Evolutionary conservation across 1,140 invertebrate genomes (phyloP), one percentile per base, ranked within the genome.

Genomic region (Hyles euphorbiae): DNA sequence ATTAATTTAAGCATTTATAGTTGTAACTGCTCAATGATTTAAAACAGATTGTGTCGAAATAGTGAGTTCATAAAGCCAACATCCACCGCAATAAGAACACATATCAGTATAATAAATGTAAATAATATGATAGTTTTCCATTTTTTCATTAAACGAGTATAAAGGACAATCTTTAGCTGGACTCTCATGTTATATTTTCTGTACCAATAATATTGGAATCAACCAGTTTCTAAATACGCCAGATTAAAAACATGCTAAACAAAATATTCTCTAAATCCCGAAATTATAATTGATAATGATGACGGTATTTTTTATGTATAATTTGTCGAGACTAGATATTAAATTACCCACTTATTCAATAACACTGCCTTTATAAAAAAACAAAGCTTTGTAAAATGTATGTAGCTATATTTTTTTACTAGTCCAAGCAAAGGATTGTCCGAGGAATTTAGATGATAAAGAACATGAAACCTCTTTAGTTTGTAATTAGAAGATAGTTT

Each of bases 1-100:
- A 62, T 75, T 78, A 81, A 74, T 78, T 74, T 81, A 81, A 83
- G 78, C 72, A 76, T 80, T 79, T 82, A 78, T 63, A 58, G 36
- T 58, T 55, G 54, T 58, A 52, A 52, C 56, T 54, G 45, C 55
- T 62, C 49, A 57, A 62, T 12, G 47, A 12, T 6, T 48, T 22
- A 22, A 12, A 48, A 10, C 47, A 11, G n/a, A 48, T 48, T 48
- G 51, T 58, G 9, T 52, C 34, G 5, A 34, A n/a, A 34, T 9
- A n/a, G 34, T 22, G 22, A 12, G 11, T 34, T 11, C 22, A 11
- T 52, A 34, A 50, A 46, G 32, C 34, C 10, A 6, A 58, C 11
- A 65, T 56, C 61, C 60, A 67, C 69, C 63, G 72, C 70, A 74
- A 72, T 72, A 74, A 68, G 34, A 58, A 70, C 50, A 74, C 71